A percentile compares a stretch with the other conserved stretches of the same genome.
Conservation (phyloP, 2,113 vertebrate genomes). For the Dissostichus mawsoni region DNA sequence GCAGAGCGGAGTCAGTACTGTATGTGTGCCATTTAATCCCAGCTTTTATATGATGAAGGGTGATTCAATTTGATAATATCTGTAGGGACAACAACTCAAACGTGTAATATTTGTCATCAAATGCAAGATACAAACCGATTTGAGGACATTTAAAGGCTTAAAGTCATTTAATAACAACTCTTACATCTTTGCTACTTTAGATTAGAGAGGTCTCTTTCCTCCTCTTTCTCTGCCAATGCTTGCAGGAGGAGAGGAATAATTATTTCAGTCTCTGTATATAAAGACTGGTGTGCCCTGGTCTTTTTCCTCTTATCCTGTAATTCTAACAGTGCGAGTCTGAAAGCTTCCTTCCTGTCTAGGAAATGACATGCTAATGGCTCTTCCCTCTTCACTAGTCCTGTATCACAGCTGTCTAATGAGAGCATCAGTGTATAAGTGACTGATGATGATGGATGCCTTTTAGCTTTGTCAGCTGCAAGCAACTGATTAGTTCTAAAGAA, state of each 20-base stretch:
- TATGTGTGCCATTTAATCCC: not conserved
- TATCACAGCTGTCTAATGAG: constrained; percentile 79
- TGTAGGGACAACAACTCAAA: constrained; percentile 18
- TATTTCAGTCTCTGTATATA: constrained; percentile 43
- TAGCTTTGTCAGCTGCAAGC: constrained; percentile 61
- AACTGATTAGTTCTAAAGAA: constrained; percentile 44
- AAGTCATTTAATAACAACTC: not conserved
- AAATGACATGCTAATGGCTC: constrained; percentile 77
- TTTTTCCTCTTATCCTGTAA: constrained; percentile 67
- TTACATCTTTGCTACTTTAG: constrained; percentile 10
- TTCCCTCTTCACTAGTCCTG: constrained; percentile 47
- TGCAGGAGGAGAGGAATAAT: constrained; percentile 34
- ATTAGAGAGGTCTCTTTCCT: constrained; percentile 41
- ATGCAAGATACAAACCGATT: not conserved
- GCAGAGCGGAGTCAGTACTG: not conserved
- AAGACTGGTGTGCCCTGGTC: constrained; percentile 43
- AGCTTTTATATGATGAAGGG: not conserved
- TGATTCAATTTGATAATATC: not conserved
- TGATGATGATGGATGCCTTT: constrained; percentile 71
- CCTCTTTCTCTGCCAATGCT: constrained; percentile 13
- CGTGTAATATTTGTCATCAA: constrained; percentile 17
- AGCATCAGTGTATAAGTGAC: constrained; percentile 64
- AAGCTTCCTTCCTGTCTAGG: constrained; percentile 82
- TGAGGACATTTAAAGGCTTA: not conserved
- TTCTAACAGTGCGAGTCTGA: constrained; percentile 64